phyloP scores from a whole-genome alignment of 2,797 vertebrate species.

The Xerus rutilus region DNA sequence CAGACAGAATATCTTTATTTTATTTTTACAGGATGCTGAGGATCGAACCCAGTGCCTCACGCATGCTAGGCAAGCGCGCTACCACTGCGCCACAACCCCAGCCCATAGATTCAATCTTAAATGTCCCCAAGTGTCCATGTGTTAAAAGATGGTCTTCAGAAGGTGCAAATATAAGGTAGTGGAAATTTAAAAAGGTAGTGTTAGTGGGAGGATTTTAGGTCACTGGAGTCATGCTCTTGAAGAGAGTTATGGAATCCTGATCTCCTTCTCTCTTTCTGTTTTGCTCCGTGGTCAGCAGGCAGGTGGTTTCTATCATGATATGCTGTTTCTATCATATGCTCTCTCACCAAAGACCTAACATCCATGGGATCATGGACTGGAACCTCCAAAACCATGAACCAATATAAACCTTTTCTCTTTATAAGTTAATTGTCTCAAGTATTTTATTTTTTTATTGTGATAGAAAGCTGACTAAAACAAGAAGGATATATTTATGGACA shows the following conservation, averaged over 20 bases:
- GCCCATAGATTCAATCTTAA: not conserved
- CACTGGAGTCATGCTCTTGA: not conserved
- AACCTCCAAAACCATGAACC: not conserved
- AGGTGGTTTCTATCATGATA: no score
- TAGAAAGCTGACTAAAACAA: no score
- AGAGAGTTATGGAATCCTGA: no score
- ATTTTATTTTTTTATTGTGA: not conserved
- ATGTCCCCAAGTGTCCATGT: no score
- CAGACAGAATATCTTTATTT: no score
- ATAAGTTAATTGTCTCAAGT: not conserved
- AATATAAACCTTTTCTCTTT: not conserved
- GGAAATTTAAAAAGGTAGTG: not conserved
- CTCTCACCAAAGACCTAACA: no score
- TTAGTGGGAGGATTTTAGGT: not conserved
- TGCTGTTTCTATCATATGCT: not conserved
- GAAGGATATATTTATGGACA: not conserved
- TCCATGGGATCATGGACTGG: no score
- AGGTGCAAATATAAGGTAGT: not conserved
- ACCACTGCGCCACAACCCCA: no score
- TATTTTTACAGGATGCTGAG: no score
- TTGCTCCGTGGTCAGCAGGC: not conserved
- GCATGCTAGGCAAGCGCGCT: no score
- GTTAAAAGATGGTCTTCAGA: no score
- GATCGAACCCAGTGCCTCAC: no score
- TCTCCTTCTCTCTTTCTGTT: not conserved